Percentiles rank a stretch among this genome's conserved stretches.
These are phyloP conservation scores for Prochilodus magdalenae DNA, from an alignment of 2,113 vertebrate genomes.

Conservation along the genomic window DNA sequence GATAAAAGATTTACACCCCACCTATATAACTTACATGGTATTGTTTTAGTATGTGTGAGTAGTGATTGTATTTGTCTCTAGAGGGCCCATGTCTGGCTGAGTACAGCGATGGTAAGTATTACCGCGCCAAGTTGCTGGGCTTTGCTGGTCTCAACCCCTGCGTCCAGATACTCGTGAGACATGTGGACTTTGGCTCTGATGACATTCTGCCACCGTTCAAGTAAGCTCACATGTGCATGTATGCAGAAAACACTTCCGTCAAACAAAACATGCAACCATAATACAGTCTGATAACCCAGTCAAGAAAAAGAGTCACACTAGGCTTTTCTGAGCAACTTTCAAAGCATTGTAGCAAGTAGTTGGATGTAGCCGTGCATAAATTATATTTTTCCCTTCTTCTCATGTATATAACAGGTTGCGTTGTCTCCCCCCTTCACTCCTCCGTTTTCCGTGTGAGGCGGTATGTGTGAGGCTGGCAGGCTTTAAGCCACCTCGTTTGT, in stretches of 20 bases:
- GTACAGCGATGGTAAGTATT: conserved; percentile 87
- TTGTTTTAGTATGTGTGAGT: no score
- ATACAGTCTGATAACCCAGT: no score
- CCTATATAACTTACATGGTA: no score
- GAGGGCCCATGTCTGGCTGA: conserved; percentile 88
- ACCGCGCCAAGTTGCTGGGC: conserved; percentile 84
- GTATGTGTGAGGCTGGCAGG: conserved; percentile 82
- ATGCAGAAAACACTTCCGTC: no score
- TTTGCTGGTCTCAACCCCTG: conserved; percentile 77
- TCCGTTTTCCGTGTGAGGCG: conserved; percentile 79
- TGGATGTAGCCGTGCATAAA: no score
- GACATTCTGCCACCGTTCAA: conserved; percentile 78
- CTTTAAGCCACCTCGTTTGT: conserved; percentile 78
- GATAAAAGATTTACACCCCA: no score
- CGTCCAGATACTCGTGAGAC: conserved; percentile 81
- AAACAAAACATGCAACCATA: no score
- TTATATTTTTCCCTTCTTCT: conserved; percentile 32
- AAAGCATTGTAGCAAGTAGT: no score
- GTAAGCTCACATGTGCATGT: conserved; percentile 66
- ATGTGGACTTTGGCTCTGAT: conserved; percentile 91
- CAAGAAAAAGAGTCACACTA: no score
- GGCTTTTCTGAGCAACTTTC: no score
- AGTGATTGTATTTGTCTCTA: conserved; percentile 62
- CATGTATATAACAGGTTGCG: conserved; percentile 76
- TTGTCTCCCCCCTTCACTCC: conserved; percentile 79